These are phyloP conservation scores for Calcarius lapponicus DNA, from an alignment of 2,797 vertebrate genomes.

Conservation along the genomic window DNA sequence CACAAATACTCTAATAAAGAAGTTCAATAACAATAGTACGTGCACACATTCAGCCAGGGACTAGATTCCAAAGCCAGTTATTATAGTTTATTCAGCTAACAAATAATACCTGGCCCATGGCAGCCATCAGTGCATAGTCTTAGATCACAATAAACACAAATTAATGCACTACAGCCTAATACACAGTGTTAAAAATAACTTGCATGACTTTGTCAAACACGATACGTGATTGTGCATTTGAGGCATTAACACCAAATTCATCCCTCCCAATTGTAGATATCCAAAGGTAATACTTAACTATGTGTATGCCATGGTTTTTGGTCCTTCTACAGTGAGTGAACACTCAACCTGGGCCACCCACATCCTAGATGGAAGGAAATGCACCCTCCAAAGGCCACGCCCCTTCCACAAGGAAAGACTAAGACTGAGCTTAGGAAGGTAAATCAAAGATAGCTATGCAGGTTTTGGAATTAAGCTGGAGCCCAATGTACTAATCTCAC, in stretches of 20 bases:
- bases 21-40: not conserved
- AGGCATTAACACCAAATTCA: not conserved
- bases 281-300: not conserved
- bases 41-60: not conserved
- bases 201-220: not conserved
- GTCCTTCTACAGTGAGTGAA: not conserved
- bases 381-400: not conserved
- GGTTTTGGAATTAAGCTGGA: not conserved
- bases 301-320: not conserved
- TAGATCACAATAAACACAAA: not conserved
- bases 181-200: not conserved
- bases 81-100: not conserved
- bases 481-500: not conserved
- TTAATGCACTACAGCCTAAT: not conserved
- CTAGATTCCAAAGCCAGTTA: not conserved
- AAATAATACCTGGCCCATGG: not conserved
- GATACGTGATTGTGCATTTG: accelerated
- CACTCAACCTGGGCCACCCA: not conserved
- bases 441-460: not conserved
- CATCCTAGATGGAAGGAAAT: not conserved
- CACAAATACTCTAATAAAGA: not conserved
- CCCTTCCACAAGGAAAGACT: not conserved
- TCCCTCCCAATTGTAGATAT: not conserved
- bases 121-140: not conserved
- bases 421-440: not conserved